Conservation (phyloP, 2,113 vertebrate species). For the Paramormyrops kingsleyae region DNA sequence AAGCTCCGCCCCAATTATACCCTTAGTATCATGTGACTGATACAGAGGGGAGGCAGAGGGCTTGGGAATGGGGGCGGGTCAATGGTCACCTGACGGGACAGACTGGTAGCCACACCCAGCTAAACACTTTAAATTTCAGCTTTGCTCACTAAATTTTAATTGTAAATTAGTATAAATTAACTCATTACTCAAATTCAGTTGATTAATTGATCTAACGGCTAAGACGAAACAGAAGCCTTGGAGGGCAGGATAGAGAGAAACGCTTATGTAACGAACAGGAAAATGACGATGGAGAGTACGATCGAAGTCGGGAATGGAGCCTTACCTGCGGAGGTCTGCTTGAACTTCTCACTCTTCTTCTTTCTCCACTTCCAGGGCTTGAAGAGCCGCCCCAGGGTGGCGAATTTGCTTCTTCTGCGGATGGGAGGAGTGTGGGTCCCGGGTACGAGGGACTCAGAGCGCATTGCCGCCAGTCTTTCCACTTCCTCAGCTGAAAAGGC, state of each 20-base stretch:
- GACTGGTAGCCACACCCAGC: background rate
- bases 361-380: slow-evolving; percentile 99
- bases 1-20: background rate
- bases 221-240: background rate
- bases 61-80: background rate
- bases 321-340: slow-evolving; percentile 94
- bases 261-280: background rate
- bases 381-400: slow-evolving; percentile 86
- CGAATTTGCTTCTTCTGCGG: slow-evolving; percentile 89
- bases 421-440: slow-evolving; percentile 96
- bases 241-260: background rate
- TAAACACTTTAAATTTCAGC: background rate
- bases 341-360: slow-evolving; percentile 98
- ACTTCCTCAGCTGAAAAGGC: slow-evolving; percentile 80
- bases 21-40: background rate
- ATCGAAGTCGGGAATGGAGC: background rate
- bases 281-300: background rate
- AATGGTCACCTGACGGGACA: background rate
- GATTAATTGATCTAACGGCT: background rate
- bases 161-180: background rate
- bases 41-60: background rate
- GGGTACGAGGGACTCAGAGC: slow-evolving; percentile 92
- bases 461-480: slow-evolving; percentile 92
- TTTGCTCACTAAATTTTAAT: background rate
- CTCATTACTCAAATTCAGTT: background rate